Evolutionary conservation across 2,797 vertebrate genomes (phyloP), one percentile per base, ranked within the genome.

Genomic region (Delichon dasypus): DNA sequence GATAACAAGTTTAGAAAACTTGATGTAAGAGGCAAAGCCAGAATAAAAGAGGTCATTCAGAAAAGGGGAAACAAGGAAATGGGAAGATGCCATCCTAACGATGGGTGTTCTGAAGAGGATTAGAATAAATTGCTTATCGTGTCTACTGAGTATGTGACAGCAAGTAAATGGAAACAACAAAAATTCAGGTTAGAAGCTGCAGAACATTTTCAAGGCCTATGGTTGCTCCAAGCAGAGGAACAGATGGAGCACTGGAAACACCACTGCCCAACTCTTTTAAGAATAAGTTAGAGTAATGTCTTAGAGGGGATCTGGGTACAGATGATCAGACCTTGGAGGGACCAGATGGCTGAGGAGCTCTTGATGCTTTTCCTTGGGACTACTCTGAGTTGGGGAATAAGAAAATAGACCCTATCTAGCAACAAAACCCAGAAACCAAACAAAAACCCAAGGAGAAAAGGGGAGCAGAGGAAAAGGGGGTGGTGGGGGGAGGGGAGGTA

Each of bases 401-500:
- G 30, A 50, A 30, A 55, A 71, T 12, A 81, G 11, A 44, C 1
- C 4, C 23, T 10, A 36, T 20, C 36, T 58, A 79, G 16, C 22
- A 58, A 61, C 3, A 67, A 78, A 67, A 45, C 22, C 8, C 14
- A 48, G 18, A 25, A 32, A 66, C 13, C 30, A 72, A 50, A 32
- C 4, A 32, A 64, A 48, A 50, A 58, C 6, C 22, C 9, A 14
- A 17, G 25, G 4, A 14, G 14, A 19, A 20, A 27, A 29, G 16
- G 5, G 13, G 14, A 67, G 9, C 1, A 6, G 20, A 48, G 22
- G 14, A 5, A 21, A 47, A n/a, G 9, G 10, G 21, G 14, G 32
- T 18, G 3, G 1, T 9, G 27, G 21, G 2, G 5, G 15, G 3
- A 5, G 26, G 9, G 4, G 7, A 16, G 18, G 25, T 14, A 15